Base-by-base conservation (phyloP, 2,113 vertebrate species). In the Pedetes capensis region DNA sequence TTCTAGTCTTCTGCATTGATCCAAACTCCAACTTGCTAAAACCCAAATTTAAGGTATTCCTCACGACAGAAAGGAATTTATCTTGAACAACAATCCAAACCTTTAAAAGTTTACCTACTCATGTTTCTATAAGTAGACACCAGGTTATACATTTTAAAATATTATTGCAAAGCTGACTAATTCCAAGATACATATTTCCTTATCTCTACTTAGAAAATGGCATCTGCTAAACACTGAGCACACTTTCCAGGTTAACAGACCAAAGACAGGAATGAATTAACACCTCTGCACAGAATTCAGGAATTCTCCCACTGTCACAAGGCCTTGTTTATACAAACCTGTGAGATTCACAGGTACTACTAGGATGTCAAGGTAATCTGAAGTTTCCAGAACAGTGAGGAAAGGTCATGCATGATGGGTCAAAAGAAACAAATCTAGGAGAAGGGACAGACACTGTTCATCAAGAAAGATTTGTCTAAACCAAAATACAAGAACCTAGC, bases 131-230 rank as follows among this genome's bases (percentile, higher is more conserved):
- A 55, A 90, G 51, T 22, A 76, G 7, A 47, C 11, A 64, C n/a
- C 10, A 25, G 66, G 29, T 11, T 53, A 59, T 3, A 93, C 69
- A 71, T 80, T 74, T 72, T 95, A 64, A 93, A 94, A 82, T 53
- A 82, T 92, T 74, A 66, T 53, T 86, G 12, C 34, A 64, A 93
- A 89, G 64, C 25, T 80, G 59, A 80, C 64, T 79, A 78, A 94
- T 76, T 89, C 53, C 68, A 72, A 88, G 49, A 85, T n/a, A 87
- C 13, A 17, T 37, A 92, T 23, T 51, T 87, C 20, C 49, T 94
- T 64, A 82, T 49, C 22, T 61, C 83, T 87, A 71, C 87, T 93
- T 87, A 49, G n/a, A 89, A 94, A 93, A 92, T 6, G 27, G 39
- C 59, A 79, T 39, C 71, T 93, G 92, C 39, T 72, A 64, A 91